Percentiles rank a stretch among this genome's conserved stretches.
Conservation (phyloP, 2,113 vertebrate genomes). For the Phalacrocorax carbo region DNA sequence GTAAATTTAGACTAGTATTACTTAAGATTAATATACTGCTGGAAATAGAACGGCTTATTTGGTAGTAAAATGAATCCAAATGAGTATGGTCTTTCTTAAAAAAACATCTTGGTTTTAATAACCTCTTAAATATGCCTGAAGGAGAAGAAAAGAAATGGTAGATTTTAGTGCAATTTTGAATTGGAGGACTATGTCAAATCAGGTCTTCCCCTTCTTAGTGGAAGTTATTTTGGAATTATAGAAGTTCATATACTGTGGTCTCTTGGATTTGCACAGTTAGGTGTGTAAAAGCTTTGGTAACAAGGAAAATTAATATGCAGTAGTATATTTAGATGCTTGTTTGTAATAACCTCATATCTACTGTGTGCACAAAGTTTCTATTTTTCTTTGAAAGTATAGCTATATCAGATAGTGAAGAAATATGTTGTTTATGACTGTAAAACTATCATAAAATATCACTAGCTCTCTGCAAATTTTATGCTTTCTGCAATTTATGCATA, state of each 20-base stretch:
- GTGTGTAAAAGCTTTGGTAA: not conserved
- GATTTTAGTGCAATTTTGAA: not conserved
- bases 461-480: not conserved
- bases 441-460: not conserved
- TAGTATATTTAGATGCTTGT: not conserved
- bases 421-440: not conserved
- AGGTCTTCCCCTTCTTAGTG: not conserved
- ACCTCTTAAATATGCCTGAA: not conserved
- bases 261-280: not conserved
- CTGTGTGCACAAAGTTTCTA: not conserved
- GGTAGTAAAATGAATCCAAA: not conserved
- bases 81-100: not conserved
- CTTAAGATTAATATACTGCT: not conserved
- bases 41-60: not conserved
- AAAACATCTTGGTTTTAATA: not conserved
- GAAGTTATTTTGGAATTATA: not conserved
- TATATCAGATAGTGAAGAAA: not conserved
- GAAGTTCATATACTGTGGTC: not conserved
- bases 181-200: not conserved
- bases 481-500: not conserved
- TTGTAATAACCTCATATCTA: not conserved
- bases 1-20: not conserved
- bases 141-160: not conserved
- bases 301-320: not conserved
- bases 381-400: not conserved